These are phyloP conservation scores for Araneus ventricosus DNA, from an alignment of 1,140 invertebrate genomes.

Conservation along the genomic window DNA sequence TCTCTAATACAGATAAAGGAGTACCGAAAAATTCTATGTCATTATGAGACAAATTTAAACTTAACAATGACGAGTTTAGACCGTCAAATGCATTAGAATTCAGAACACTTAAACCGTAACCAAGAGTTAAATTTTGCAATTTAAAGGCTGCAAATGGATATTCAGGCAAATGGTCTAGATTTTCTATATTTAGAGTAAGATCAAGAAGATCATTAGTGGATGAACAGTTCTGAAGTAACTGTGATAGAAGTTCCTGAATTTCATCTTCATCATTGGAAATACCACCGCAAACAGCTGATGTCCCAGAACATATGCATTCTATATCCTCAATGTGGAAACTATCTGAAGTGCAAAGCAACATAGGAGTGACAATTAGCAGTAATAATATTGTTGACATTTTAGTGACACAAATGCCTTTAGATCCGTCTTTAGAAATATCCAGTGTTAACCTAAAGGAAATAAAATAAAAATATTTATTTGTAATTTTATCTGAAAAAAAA, in stretches of 20 bases:
- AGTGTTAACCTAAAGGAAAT: no score
- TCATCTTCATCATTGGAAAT: neutral
- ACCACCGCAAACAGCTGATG: neutral
- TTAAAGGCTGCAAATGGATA: neutral
- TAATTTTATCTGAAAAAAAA: no score
- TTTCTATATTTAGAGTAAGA: slow-evolving; percentile 12
- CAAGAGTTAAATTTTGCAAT: slow-evolving; percentile 21
- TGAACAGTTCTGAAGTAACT: neutral
- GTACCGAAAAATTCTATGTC: slow-evolving; percentile 1
- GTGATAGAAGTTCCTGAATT: neutral
- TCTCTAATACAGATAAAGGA: neutral
- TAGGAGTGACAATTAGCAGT: neutral
- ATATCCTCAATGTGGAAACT: slow-evolving; percentile 15
- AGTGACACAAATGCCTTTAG: no score
- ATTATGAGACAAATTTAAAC: slow-evolving; percentile 5
- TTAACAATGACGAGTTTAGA: neutral
- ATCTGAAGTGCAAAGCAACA: neutral
- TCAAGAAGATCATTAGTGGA: neutral
- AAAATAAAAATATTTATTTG: no score
- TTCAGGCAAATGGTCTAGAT: neutral
- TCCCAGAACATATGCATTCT: neutral
- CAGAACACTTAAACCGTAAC: neutral
- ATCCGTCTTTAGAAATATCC: neutral
- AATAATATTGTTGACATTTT: neutral
- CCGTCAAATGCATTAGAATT: neutral